Percentiles rank a stretch among this genome's conserved stretches.
Evolutionary conservation across 1,140 invertebrate genomes (phyloP).

Genomic region (Cryptotermes secundus): DNA sequence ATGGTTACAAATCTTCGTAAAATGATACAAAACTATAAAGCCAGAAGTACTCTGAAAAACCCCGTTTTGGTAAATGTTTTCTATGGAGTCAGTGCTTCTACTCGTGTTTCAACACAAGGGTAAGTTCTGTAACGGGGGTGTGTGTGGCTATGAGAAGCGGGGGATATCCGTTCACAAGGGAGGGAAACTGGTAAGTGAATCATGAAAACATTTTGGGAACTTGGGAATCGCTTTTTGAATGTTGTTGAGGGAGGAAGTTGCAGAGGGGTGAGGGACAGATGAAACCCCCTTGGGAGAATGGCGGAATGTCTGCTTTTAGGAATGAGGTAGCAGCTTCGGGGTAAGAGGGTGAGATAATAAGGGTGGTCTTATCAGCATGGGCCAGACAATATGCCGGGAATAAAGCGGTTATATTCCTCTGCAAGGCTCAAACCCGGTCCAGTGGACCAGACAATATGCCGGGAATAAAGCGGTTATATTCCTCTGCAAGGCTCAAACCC

Average conservation of each 20-base stretch:
- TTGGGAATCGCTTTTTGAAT: constrained; percentile 16
- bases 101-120: background rate
- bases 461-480: background rate
- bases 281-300: background rate
- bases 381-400: background rate
- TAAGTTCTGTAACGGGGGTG: background rate
- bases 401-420: background rate
- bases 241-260: background rate
- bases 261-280: background rate
- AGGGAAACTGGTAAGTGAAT: constrained; percentile 13
- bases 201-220: constrained; percentile 16
- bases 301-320: background rate
- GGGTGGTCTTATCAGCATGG: background rate
- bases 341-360: background rate
- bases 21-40: no score
- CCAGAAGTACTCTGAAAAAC: no score
- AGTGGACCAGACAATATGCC: background rate
- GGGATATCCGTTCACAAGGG: background rate
- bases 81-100: background rate
- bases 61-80: constrained; percentile 8
- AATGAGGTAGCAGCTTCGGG: background rate
- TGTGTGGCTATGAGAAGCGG: background rate
- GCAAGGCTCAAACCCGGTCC: no score
- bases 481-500: no score
- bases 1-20: no score